phyloP scores from a whole-genome alignment of 2,113 vertebrate genomes.

The Salvelinus namaycush region DNA sequence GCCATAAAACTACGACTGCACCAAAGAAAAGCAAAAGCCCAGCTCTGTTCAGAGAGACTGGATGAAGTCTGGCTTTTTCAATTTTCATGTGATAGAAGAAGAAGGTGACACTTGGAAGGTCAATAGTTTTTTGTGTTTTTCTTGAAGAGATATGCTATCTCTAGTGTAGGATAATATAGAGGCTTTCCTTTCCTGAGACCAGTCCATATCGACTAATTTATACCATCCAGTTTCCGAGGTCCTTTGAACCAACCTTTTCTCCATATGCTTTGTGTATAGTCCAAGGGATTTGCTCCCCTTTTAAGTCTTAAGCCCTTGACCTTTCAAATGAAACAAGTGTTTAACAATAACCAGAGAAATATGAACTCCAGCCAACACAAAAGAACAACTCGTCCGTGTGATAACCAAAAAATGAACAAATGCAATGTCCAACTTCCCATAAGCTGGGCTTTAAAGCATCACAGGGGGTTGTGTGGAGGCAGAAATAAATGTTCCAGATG shows the following conservation, averaged over 20 bases:
- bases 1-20: background rate
- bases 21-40: background rate
- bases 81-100: background rate
- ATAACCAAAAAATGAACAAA: background rate
- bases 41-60: background rate
- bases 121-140: background rate
- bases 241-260: background rate
- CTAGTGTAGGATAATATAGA: background rate
- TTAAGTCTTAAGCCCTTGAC: constrained; percentile 1
- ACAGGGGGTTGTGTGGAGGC: no score
- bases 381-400: background rate
- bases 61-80: background rate
- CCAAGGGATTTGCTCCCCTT: background rate
- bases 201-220: background rate
- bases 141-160: background rate
- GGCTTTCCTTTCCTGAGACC: background rate
- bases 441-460: no score
- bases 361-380: background rate
- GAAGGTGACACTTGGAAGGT: background rate
- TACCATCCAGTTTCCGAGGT: no score
- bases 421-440: background rate
- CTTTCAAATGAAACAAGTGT: background rate
- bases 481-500: no score
- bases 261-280: background rate
- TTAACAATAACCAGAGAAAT: background rate